These are phyloP conservation scores for Fringilla coelebs DNA, from an alignment of 2,797 vertebrate genomes.

Conservation along the genomic window DNA sequence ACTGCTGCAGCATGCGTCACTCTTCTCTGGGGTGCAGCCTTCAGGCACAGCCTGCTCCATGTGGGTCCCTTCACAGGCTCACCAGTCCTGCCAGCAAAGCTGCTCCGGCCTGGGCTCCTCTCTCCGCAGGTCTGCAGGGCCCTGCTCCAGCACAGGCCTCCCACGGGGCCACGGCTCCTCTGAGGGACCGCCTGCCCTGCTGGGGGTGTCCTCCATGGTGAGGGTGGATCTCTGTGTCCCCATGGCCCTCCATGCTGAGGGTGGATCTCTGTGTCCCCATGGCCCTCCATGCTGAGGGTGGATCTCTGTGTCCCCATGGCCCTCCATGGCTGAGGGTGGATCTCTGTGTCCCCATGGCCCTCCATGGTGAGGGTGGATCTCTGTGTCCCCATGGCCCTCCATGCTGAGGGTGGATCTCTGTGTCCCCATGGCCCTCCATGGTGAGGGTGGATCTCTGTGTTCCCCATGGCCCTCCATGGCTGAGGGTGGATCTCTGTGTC, in stretches of 20 bases:
- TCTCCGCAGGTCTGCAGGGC: rapidly evolving
- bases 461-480: no score
- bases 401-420: not conserved
- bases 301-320: no score
- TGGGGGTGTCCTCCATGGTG: not conserved
- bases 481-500: not conserved
- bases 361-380: no score
- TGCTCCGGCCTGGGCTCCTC: not conserved
- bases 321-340: not conserved
- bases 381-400: no score
- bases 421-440: not conserved
- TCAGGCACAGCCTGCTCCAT: not conserved
- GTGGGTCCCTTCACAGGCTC: not conserved
- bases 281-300: no score
- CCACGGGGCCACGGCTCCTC: not conserved
- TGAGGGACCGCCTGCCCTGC: not conserved
- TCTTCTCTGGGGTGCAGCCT: rapidly evolving
- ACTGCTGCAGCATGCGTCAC: not conserved
- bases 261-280: not conserved
- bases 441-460: no score
- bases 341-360: not conserved
- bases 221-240: no score
- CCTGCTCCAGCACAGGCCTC: not conserved
- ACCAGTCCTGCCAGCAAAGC: not conserved
- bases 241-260: no score